Evolutionary conservation across 2,888 invertebrate species (phyloP), one percentile per base, ranked within the genome.

Genomic region (Cantharis flavilabris): DNA sequence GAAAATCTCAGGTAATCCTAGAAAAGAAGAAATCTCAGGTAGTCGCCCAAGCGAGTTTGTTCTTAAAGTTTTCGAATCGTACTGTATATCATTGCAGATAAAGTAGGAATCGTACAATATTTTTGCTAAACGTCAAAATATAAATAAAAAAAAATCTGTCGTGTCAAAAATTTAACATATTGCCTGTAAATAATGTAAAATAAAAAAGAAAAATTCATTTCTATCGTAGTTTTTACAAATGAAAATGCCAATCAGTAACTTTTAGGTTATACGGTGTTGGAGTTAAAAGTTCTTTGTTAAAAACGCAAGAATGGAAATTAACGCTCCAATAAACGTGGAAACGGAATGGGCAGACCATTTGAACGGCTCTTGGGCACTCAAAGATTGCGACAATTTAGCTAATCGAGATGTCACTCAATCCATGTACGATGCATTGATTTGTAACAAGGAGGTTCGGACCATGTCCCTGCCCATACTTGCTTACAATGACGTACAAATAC

Each of bases 321-420:
- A 63, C 71, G 28, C 75, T 10, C 75, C 79, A 26, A 70, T 79
- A n/a, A 79, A 79, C 33, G 75, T 79, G 11, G 79, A 79, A 49
- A 62, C 75, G 69, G 75, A 78, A 76, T 92, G 91, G 90, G 87
- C 89, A 65, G 92, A 92, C 76, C 91, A 91, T 82, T 88, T 91
- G 69, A 92, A 92, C 84, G 87, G 89, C 70, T 87, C 89, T 18
- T 92, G 92, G 92, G 89, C 91, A n/a, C 84, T 87, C 73, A 91
- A 91, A 84, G 90, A 90, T 80, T 89, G 90, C 82, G 91, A 91
- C 84, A 88, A 86, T 76, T 88, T 92, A 76, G 90, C 90, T 11
- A 89, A 89, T 69, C 86, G 91, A 75, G 90, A 91, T 84, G 89
- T 89, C 20, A 89, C 90, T 5, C 88, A 89, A 69, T 86, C 88